Evolutionary conservation across 2,797 vertebrate species (phyloP), one percentile per base, ranked within the genome.

Genomic region (Phrynocephalus vlangalii): DNA sequence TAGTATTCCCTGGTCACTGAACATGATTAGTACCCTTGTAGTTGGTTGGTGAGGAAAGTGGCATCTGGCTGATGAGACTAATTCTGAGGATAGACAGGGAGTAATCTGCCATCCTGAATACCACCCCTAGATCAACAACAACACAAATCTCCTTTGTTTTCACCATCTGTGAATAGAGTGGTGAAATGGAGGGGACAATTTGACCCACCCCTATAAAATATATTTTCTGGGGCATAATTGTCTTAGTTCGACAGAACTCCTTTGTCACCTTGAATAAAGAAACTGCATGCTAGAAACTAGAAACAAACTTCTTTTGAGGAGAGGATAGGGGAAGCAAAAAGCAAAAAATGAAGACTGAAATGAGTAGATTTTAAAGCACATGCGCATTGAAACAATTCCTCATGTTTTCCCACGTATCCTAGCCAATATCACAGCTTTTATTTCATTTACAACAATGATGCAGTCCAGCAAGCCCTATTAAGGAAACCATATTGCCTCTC

Each of bases 401-500:
- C 5, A 28, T 82, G 78, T 76, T 79, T 63, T 22, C 3, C 0
- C 52, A 66, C 81, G 84, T 80, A 4, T 85, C 30, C 30, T 90
- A n/a, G 63, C 89, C 68, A 68, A 67, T 7, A 87, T 30, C 67
- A 90, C 88, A 44, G 52, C 30, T 91, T n/a, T 3, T 10, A 82
- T 91, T 85, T 93, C 84, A 60, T 88, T 90, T 88, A 50, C 28
- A 30, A 81, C 38, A 78, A 0, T 88, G 48, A n/a, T 79, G 82
- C n/a, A 92, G 10, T 15, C 5, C 73, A 90, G 70, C 28, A 63
- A 80, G 50, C 71, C 48, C 73, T 56, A 86, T 79, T 90, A 79
- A 85, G 79, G 87, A 86, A 82, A 89, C 77, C 26, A 56, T 79
- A 87, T 92, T 95, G 91, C 73, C 82, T 94, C 82, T 94, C 91